Evolutionary conservation across 2,888 invertebrate species (phyloP).

Genomic region (Athalia circularis): DNA sequence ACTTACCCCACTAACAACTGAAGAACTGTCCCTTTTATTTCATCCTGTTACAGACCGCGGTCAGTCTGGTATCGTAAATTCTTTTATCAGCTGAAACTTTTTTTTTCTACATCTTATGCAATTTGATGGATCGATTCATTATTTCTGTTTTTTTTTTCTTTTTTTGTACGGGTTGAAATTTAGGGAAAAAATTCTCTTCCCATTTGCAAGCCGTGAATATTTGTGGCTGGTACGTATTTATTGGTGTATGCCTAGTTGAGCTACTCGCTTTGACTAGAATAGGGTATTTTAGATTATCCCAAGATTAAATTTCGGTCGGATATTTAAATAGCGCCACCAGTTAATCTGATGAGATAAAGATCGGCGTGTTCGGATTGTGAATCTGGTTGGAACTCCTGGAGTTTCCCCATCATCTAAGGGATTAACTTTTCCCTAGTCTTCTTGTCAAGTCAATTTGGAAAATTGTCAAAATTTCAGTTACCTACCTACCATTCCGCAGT

Average conservation of each 20-base stretch:
- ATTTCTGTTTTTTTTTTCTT: too few relatives aligned
- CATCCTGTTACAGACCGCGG: neutral
- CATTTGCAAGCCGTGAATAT: too few relatives aligned
- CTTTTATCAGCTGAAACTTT: too few relatives aligned
- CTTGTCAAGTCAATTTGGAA: slow-evolving; percentile 18
- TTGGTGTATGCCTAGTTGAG: too few relatives aligned
- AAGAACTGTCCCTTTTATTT: neutral
- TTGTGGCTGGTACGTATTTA: too few relatives aligned
- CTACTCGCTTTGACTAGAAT: slow-evolving; percentile 26
- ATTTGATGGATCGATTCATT: too few relatives aligned
- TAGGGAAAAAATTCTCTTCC: too few relatives aligned
- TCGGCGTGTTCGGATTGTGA: neutral
- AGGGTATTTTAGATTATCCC: slow-evolving; percentile 50
- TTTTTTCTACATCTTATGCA: too few relatives aligned
- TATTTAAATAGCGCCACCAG: slow-evolving; percentile 62
- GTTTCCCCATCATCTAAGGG: neutral
- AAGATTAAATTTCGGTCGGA: slow-evolving; percentile 51
- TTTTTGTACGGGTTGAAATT: too few relatives aligned
- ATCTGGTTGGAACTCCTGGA: neutral
- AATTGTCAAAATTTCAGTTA: neutral
- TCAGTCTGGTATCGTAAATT: too few relatives aligned
- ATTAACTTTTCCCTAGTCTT: slow-evolving; percentile 22
- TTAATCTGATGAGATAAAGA: slow-evolving; percentile 54
- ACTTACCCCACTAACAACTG: slow-evolving; percentile 57
- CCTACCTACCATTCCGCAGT: neutral